A percentile compares a stretch with the other conserved stretches of the same genome.
These are phyloP conservation scores for Pygathrix nemaeus DNA, from an alignment of 2,113 vertebrate genomes.

Conservation along the genomic window DNA sequence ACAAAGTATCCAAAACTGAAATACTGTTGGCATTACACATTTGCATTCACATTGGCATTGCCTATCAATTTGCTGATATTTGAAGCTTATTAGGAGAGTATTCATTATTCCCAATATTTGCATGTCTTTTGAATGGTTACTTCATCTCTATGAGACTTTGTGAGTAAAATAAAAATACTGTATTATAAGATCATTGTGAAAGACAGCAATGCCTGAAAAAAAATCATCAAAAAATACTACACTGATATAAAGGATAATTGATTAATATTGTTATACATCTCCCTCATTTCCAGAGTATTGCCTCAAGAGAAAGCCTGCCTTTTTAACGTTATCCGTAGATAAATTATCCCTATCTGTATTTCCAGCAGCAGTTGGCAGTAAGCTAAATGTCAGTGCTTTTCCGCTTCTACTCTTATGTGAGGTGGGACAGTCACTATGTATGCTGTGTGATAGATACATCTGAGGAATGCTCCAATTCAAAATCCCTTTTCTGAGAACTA, in stretches of 20 bases:
- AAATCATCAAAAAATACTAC: background rate
- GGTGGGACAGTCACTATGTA: background rate
- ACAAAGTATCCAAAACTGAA: background rate
- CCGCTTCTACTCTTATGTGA: background rate
- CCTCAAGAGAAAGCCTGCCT: background rate
- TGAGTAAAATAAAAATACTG: background rate
- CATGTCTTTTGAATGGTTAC: background rate
- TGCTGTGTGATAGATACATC: background rate
- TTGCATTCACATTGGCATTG: background rate
- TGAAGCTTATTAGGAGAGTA: background rate
- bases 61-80: background rate
- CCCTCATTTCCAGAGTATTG: background rate
- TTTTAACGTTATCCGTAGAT: conserved; percentile 18
- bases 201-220: background rate
- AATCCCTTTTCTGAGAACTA: background rate
- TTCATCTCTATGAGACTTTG: background rate
- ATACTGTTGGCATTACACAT: background rate
- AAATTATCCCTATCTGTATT: background rate
- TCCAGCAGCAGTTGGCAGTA: conserved; percentile 3
- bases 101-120: background rate
- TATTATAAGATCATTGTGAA: background rate
- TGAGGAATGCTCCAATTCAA: background rate
- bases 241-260: background rate
- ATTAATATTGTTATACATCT: background rate
- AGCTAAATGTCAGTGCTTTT: conserved; percentile 10